A percentile compares a stretch with the other conserved stretches of the same genome.
These are phyloP conservation scores for Callospermophilus lateralis DNA, from an alignment of 2,113 vertebrate species.

Conservation along the genomic window DNA sequence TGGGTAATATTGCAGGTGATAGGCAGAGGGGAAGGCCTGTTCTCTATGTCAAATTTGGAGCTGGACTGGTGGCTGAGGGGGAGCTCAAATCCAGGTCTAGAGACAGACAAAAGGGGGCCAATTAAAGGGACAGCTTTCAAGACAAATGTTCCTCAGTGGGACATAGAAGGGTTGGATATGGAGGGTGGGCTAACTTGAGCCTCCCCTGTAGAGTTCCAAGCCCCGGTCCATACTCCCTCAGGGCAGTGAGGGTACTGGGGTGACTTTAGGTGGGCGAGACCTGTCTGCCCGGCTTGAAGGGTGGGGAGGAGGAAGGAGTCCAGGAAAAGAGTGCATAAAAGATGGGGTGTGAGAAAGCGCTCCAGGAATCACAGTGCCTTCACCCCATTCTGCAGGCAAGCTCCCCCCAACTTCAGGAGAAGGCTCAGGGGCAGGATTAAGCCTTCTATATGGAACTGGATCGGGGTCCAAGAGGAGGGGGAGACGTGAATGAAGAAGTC, in stretches of 20 bases:
- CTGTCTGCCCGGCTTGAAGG: neutral
- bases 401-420: neutral
- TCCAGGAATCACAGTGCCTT: neutral
- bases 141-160: neutral
- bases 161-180: neutral
- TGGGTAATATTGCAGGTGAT: neutral
- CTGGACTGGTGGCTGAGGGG: neutral
- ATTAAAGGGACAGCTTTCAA: neutral
- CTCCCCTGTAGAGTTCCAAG: neutral
- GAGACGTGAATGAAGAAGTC: constrained; percentile 33
- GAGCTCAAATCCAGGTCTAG: neutral
- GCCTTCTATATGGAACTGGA: neutral
- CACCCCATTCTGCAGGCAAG: neutral
- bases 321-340: neutral
- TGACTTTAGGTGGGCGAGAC: neutral
- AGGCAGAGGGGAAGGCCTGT: neutral
- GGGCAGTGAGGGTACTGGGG: neutral
- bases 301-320: neutral
- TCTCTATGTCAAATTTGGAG: constrained; percentile 23
- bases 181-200: neutral
- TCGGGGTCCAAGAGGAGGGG: neutral
- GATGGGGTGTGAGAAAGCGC: neutral
- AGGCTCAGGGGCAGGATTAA: neutral
- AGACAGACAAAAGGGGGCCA: neutral
- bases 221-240: neutral